Percentiles rank a stretch among this genome's conserved stretches.
phyloP scores from a whole-genome alignment of 2,113 vertebrate species.

The Pollimyrus isidori region DNA sequence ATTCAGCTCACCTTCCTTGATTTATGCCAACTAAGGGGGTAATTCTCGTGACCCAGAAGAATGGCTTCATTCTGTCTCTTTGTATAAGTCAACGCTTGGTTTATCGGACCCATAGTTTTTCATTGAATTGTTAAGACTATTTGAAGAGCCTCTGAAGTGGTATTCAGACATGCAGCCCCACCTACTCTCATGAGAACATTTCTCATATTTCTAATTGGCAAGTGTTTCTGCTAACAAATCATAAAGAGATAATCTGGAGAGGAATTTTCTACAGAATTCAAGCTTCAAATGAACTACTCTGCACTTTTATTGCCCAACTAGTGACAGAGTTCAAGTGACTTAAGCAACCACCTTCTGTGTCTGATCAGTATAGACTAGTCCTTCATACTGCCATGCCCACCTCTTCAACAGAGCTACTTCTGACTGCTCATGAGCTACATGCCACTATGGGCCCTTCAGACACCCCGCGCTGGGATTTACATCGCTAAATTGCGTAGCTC shows the following conservation, averaged over 20 bases:
- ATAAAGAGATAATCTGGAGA: not conserved
- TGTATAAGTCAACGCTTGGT: not conserved
- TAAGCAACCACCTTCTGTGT: not conserved
- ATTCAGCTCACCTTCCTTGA: not conserved
- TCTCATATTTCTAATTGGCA: not conserved
- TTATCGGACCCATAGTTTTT: not conserved
- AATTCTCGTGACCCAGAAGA: not conserved
- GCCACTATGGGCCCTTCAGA: not conserved
- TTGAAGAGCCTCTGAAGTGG: not conserved
- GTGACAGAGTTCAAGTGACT: not conserved
- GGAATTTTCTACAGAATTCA: not conserved
- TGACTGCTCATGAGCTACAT: not conserved
- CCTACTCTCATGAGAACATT: not conserved
- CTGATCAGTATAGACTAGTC: not conserved
- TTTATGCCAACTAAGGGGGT: not conserved
- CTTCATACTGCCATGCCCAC: not conserved
- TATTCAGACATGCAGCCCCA: not conserved
- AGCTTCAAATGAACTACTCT: not conserved
- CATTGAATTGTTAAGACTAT: not conserved
- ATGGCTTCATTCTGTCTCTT: not conserved
- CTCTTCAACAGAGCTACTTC: not conserved
- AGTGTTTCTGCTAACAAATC: not conserved
- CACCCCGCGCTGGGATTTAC: not conserved
- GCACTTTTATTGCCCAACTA: not conserved
- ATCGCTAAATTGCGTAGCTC: not conserved